Evolutionary conservation across 1,140 invertebrate species (phyloP).

Genomic region (Ctenoplectra terminalis): DNA sequence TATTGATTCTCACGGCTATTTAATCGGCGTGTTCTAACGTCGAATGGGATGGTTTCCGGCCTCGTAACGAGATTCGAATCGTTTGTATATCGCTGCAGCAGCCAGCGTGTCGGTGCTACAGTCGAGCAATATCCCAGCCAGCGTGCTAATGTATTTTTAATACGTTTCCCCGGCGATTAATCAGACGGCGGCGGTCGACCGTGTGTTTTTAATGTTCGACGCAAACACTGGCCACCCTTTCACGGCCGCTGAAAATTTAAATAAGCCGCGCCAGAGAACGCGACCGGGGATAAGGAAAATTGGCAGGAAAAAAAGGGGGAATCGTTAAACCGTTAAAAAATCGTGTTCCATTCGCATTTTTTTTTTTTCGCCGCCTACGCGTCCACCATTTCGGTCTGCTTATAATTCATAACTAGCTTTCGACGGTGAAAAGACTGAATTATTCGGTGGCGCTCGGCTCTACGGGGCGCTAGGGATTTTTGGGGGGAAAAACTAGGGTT

Average conservation of each 20-base stretch:
- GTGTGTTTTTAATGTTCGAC: slow-evolving; percentile 55
- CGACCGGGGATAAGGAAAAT: slow-evolving; percentile 51
- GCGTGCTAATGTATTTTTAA: slow-evolving; percentile 57
- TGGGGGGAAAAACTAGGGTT: too few species aligned
- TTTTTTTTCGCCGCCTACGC: too few species aligned
- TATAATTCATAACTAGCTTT: not conserved
- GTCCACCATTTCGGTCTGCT: not conserved
- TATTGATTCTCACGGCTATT: not conserved
- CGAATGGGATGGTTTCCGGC: not conserved
- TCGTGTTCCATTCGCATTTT: too few species aligned
- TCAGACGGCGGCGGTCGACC: slow-evolving; percentile 49
- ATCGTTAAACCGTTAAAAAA: not conserved
- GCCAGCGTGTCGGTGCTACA: not conserved
- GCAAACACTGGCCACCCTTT: slow-evolving; percentile 41
- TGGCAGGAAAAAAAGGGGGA: not conserved
- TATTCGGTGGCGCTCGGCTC: too few species aligned
- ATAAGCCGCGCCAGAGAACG: not conserved
- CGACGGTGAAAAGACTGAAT: too few species aligned
- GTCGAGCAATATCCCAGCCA: slow-evolving; percentile 14
- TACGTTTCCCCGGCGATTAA: slow-evolving; percentile 54
- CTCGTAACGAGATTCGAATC: slow-evolving; percentile 37
- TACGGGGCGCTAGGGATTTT: too few species aligned
- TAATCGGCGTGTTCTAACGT: slow-evolving; percentile 31
- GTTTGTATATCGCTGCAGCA: slow-evolving; percentile 27
- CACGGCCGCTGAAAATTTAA: slow-evolving; percentile 26